Evolutionary conservation across 2,113 vertebrate genomes (phyloP), one percentile per base, ranked within the genome.

Genomic region (Helogale parvula): DNA sequence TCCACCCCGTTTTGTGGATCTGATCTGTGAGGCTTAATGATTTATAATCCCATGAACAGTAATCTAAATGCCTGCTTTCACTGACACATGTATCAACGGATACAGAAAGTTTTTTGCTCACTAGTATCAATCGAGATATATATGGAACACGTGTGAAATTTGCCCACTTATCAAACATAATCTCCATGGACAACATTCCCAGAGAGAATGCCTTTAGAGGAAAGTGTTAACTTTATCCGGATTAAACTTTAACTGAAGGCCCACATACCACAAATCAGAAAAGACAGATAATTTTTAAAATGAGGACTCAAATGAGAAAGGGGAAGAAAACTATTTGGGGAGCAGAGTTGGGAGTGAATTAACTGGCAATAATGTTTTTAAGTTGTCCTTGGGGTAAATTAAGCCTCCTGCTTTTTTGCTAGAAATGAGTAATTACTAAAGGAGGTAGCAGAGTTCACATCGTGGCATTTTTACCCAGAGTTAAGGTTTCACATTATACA

Each of bases 361-460:
- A 77, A 77, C 52, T 13, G 29, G 66, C 38, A 81, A 71, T 23
- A 82, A n/a, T 65, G 72, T 76, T 92, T 96, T 92, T 92, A 92
- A 94, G 60, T 85, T 85, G 77, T 29, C 82, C 74, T 87, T 16
- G 29, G 33, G 74, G 72, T 74, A 88, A 88, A 88, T 92, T 81
- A 85, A 77, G 25, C n/a, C 41, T 92, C 76, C 71, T 68, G 41
- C 23, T 60, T 94, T 69, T 69, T 35, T 76, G 35, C 83, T 77
- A 94, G 94, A 92, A 86, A 96, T 97, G 66, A 88, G 65, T 84
- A 79, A 80, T 82, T 81, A 86, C 54, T 47, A 79, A 90, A 90
- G 31, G 17, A 97, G 50, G 63, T 23, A 87, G 10, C 41, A 57
- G 38, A 79, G 45, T 47, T 93, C 57, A 88, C 38, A 82, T 94